phyloP scores from a whole-genome alignment of 2,797 vertebrate genomes.

The Diplodus puntazzo region DNA sequence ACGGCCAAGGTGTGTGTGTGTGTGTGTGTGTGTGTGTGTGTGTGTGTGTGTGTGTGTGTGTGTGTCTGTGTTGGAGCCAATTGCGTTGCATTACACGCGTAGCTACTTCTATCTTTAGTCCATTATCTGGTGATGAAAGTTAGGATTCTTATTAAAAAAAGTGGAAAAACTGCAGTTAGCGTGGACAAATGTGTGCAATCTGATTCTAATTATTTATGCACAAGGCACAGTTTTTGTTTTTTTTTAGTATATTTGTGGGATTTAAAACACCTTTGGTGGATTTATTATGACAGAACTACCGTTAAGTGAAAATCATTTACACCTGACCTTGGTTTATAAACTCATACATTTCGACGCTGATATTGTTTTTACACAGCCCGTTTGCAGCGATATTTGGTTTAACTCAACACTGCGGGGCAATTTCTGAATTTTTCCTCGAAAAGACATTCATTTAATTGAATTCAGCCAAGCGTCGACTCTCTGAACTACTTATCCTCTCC shows the following conservation, averaged over 20 bases:
- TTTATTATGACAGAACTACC: background rate
- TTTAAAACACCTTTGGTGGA: background rate
- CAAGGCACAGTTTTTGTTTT: background rate
- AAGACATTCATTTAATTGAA: conserved; percentile 29
- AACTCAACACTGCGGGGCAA: background rate
- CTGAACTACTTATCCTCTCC: conserved; percentile 19
- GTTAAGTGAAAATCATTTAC: background rate
- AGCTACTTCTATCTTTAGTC: background rate
- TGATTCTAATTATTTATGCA: background rate
- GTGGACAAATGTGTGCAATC: conserved; percentile 1
- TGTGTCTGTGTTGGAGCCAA: background rate
- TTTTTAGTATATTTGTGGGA: background rate
- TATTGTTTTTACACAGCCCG: background rate
- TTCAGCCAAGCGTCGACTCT: conserved; percentile 15
- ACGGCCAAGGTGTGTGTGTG: background rate
- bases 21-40: background rate
- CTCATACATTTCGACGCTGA: background rate
- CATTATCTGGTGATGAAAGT: background rate
- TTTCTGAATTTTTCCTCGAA: background rate
- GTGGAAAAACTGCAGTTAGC: background rate
- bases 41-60: background rate
- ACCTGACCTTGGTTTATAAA: background rate
- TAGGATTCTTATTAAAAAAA: background rate
- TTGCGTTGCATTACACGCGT: background rate
- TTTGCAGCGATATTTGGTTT: conserved; percentile 1